A percentile compares a stretch with the other conserved stretches of the same genome.
Evolutionary conservation across 2,888 invertebrate species (phyloP).

Genomic region (Apomyelois bistriatella): DNA sequence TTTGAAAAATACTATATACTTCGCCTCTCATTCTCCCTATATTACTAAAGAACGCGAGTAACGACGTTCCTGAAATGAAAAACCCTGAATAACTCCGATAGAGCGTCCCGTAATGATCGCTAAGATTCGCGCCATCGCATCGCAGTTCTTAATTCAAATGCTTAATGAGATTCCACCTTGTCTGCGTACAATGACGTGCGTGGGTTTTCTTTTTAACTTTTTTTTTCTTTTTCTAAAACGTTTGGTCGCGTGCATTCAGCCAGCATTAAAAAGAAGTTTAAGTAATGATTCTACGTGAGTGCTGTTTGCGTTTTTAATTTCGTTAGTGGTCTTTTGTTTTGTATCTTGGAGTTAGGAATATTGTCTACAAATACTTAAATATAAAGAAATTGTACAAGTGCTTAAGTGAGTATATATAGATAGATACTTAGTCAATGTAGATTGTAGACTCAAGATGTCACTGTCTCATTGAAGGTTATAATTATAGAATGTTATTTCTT

Average conservation of each 20-base stretch:
- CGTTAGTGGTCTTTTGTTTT: slow-evolving; percentile 49
- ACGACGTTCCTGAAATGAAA: slow-evolving; percentile 25
- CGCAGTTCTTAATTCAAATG: slow-evolving; percentile 69
- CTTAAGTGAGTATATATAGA: too few relatives aligned
- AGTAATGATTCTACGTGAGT: slow-evolving; percentile 64
- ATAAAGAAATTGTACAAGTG: too few relatives aligned
- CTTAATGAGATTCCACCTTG: slow-evolving; percentile 76
- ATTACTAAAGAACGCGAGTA: slow-evolving; percentile 17
- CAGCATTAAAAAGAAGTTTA: slow-evolving; percentile 71
- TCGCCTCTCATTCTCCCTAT: not conserved
- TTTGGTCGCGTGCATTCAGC: slow-evolving; percentile 62
- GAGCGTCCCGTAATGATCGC: slow-evolving; percentile 68
- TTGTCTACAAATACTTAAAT: not conserved
- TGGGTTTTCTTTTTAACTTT: slow-evolving; percentile 51
- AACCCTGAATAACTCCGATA: slow-evolving; percentile 12
- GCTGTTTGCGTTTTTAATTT: slow-evolving; percentile 41
- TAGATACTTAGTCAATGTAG: too few relatives aligned
- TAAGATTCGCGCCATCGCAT: slow-evolving; percentile 73
- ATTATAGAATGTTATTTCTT: too few relatives aligned
- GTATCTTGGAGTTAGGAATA: slow-evolving; percentile 15
- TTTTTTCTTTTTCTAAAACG: slow-evolving; percentile 45
- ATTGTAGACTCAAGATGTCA: too few relatives aligned
- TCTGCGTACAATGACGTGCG: slow-evolving; percentile 71
- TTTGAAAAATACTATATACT: not conserved
- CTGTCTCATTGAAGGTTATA: too few relatives aligned